Base-by-base conservation (phyloP, 2,113 vertebrate genomes). In the Phoxinus phoxinus region DNA sequence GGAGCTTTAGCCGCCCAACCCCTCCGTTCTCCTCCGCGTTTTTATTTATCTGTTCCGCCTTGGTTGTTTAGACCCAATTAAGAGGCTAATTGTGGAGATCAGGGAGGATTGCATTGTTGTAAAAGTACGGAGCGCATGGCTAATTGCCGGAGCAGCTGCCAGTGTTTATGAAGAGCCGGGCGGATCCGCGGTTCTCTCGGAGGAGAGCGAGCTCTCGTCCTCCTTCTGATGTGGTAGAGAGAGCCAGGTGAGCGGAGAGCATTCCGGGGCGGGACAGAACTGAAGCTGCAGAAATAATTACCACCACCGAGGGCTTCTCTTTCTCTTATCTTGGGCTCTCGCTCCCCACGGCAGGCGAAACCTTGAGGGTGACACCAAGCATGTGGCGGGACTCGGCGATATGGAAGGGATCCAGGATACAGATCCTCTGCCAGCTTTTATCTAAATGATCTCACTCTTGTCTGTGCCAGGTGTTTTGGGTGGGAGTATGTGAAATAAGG, bases 51-150 rank as follows among this genome's bases (percentile, higher is more conserved):
- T 92, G 89, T 92, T 93, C 91, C 90, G 90, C 90, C 90, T 93
- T 89, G 88, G 91, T 93, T 94, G 90, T 94, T 95, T 93, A 94
- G 92, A 93, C 87, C 91, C 94, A 94, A 95, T 95, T 95, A 95
- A 93, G 91, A 81, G 92, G 90, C 91, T 95, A 94, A 95, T 95
- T 94, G 93, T 93, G 86, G 90, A 90, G 90, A 91, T 93, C 92
- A 93, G 90, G 89, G 92, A 93, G 91, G 90, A 93, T 86, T 83
- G 91, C 92, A 92, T 92, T 93, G 90, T 90, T 93, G 93, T 92
- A 93, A 94, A 94, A 93, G 92, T 91, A 90, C 88, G 92, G 89
- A 93, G 90, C 89, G 92, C 91, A 92, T 93, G 91, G 93, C 92
- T 95, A 94, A 94, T 94, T 93, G 93, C 90, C 89, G 85, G 81